Conservation (phyloP, 1,140 invertebrate species). For the Drosophila eugracilis region DNA sequence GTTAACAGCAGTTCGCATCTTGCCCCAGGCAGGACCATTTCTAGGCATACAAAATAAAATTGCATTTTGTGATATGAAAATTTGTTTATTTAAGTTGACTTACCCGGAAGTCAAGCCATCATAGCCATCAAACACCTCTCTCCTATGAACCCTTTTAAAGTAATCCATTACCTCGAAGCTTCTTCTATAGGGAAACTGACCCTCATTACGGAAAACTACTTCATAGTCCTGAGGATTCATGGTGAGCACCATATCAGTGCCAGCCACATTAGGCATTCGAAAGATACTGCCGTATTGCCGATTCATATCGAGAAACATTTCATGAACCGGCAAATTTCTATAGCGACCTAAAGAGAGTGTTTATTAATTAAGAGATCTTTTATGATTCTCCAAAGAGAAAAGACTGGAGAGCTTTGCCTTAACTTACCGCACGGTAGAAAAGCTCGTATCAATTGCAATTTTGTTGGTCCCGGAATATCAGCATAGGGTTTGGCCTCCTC, state of each 20-base stretch:
- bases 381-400: constrained; percentile 8
- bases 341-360: constrained; percentile 55
- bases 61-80: too few species aligned
- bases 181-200: constrained; percentile 67
- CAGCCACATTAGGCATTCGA: constrained; percentile 61
- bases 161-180: constrained; percentile 64
- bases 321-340: constrained; percentile 37
- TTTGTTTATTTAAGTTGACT: not conserved
- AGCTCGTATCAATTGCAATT: constrained; percentile 55
- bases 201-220: constrained; percentile 70
- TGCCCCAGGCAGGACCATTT: constrained; percentile 67
- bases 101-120: constrained; percentile 69
- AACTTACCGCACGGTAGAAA: constrained; percentile 74
- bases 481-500: constrained; percentile 64
- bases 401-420: constrained; percentile 18
- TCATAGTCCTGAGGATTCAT: constrained; percentile 75
- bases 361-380: constrained; percentile 14
- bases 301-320: constrained; percentile 62
- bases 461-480: constrained; percentile 64
- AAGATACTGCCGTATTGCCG: constrained; percentile 65
- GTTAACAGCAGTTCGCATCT: constrained; percentile 73
- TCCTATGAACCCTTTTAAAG: constrained; percentile 57
- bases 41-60: too few species aligned
- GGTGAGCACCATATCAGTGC: constrained; percentile 63
- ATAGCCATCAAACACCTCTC: constrained; percentile 62